These are phyloP conservation scores for Cyprinodon variegatus DNA, from an alignment of 2,113 vertebrate genomes.

Conservation along the genomic window DNA sequence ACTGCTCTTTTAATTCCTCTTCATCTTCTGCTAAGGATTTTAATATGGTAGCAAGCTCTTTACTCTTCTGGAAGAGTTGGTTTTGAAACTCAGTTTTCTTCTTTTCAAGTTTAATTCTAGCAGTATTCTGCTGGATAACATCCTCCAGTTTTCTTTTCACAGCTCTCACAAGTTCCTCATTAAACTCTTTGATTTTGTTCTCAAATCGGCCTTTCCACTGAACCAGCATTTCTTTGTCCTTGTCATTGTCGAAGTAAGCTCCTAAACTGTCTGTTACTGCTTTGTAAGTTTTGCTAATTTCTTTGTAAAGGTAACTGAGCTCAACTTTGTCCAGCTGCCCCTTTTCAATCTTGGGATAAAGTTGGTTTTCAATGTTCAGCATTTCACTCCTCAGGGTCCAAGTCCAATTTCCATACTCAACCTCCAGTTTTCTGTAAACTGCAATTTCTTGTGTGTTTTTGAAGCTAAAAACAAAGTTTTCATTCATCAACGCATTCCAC, in stretches of 20 bases:
- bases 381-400: slow-evolving; percentile 46
- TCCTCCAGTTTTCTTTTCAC: slow-evolving; percentile 42
- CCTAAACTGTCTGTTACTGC: not conserved
- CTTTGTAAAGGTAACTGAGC: not conserved
- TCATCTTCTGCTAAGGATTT: slow-evolving; percentile 23
- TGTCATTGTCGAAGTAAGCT: slow-evolving; percentile 18
- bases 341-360: slow-evolving; percentile 28
- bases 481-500: slow-evolving; percentile 33
- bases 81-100: slow-evolving; percentile 37
- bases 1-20: slow-evolving; percentile 19
- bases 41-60: slow-evolving; percentile 37
- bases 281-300: slow-evolving; percentile 8
- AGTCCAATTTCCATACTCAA: slow-evolving; percentile 36
- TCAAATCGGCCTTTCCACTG: slow-evolving; percentile 46
- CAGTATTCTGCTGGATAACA: slow-evolving; percentile 40
- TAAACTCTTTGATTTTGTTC: slow-evolving; percentile 38
- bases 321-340: not conserved
- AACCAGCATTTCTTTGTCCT: slow-evolving; percentile 40
- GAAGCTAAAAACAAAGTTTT: slow-evolving; percentile 58
- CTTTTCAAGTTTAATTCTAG: slow-evolving; percentile 28
- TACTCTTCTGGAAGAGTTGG: slow-evolving; percentile 36
- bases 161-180: slow-evolving; percentile 7
- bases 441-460: slow-evolving; percentile 48
- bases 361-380: slow-evolving; percentile 38
- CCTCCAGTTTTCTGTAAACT: slow-evolving; percentile 48